Evolutionary conservation across 2,113 vertebrate genomes (phyloP).

Genomic region (Xenopus borealis): DNA sequence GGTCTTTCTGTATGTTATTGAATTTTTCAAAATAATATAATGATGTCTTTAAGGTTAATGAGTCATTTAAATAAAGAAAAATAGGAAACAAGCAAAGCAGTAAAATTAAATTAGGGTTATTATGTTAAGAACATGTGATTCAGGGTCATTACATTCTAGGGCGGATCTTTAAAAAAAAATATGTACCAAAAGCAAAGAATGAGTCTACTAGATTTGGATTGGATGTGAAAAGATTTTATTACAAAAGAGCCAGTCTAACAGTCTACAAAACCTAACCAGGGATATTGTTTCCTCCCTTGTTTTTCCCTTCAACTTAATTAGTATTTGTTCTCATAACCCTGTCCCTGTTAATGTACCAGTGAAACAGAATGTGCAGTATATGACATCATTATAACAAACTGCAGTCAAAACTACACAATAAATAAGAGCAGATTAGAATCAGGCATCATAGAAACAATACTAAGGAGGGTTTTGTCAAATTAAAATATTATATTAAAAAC

Average conservation of each 20-base stretch:
- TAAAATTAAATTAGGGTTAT: conserved; percentile 15
- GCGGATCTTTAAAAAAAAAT: not conserved
- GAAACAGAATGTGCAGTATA: too few relatives aligned
- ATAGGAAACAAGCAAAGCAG: not conserved
- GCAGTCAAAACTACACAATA: too few relatives aligned
- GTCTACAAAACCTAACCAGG: not conserved
- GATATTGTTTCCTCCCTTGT: conserved; percentile 11
- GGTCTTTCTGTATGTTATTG: not conserved
- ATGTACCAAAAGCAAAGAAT: conserved; percentile 1
- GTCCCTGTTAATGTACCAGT: not conserved
- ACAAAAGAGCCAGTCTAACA: not conserved
- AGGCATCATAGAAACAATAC: too few relatives aligned
- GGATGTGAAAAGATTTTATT: conserved; percentile 6
- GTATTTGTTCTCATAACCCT: conserved; percentile 16
- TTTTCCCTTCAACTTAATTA: conserved; percentile 13
- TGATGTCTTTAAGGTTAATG: conserved; percentile 2
- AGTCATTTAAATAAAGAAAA: not conserved
- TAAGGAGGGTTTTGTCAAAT: too few relatives aligned
- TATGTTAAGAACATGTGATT: conserved; percentile 15
- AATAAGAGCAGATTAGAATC: too few relatives aligned
- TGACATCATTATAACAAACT: too few relatives aligned
- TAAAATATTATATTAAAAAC: too few relatives aligned
- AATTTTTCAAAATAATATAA: conserved; percentile 23
- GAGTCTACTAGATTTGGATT: conserved; percentile 1
- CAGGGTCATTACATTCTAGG: not conserved